Evolutionary conservation across 2,888 invertebrate species (phyloP).

Genomic region (Drosophila planitibia): DNA sequence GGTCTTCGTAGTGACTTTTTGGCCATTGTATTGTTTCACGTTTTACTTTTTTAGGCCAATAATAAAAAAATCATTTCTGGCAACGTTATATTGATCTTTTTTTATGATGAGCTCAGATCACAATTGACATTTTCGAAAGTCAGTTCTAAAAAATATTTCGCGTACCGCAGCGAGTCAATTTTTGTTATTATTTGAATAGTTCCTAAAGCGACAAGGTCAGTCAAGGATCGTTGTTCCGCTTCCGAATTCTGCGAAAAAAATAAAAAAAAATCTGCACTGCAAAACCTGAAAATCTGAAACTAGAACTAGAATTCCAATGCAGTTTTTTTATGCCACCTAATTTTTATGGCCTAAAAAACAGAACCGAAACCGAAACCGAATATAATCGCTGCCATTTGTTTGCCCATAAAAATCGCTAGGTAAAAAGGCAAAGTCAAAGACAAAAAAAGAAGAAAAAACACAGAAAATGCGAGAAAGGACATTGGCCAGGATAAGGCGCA

Average conservation of each 20-base stretch:
- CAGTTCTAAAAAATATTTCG: conserved; percentile 68
- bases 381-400: conserved; percentile 76
- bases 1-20: conserved; percentile 43
- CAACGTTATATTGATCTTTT: conserved; percentile 46
- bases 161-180: conserved; percentile 76
- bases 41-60: conserved; percentile 62
- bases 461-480: conserved; percentile 28
- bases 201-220: conserved; percentile 62
- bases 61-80: conserved; percentile 72
- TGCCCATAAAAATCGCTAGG: conserved; percentile 50
- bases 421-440: conserved; percentile 29
- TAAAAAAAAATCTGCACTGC: conserved; percentile 51
- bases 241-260: conserved; percentile 69
- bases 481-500: conserved; percentile 17
- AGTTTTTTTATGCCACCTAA: conserved; percentile 78
- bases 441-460: conserved; percentile 17
- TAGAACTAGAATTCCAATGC: conserved; percentile 83
- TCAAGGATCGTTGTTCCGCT: conserved; percentile 60
- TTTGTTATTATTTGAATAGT: conserved; percentile 10
- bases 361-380: conserved; percentile 68
- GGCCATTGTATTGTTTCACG: conserved; percentile 20
- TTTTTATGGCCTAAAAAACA: conserved; percentile 81
- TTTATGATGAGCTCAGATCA: conserved; percentile 65
- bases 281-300: conserved; percentile 67
- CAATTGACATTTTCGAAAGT: conserved; percentile 52